These are phyloP conservation scores for Ameiurus melas DNA, from an alignment of 2,113 vertebrate genomes.

Conservation along the genomic window DNA sequence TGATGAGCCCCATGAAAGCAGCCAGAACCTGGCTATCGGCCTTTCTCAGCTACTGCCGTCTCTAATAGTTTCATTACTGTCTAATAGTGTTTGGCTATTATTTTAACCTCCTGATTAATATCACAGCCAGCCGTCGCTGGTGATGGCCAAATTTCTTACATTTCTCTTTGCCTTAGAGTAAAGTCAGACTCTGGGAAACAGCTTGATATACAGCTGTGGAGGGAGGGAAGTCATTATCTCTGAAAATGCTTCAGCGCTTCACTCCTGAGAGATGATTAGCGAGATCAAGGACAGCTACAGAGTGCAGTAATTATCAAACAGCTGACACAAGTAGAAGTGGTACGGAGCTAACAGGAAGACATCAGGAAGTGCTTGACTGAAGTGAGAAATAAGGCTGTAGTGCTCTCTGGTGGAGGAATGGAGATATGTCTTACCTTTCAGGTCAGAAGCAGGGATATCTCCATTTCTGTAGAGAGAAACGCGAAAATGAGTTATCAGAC, in stretches of 20 bases:
- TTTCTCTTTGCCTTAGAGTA: background rate
- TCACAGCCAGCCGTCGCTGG: background rate
- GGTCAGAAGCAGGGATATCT: constrained; percentile 61
- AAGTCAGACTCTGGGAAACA: background rate
- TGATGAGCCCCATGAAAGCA: background rate
- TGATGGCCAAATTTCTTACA: background rate
- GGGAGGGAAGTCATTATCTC: constrained; percentile 8
- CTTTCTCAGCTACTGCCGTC: background rate
- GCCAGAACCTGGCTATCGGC: background rate
- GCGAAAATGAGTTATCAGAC: background rate
- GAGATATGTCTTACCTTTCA: constrained; percentile 64
- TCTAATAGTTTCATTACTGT: background rate
- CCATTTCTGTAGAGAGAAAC: constrained; percentile 60
- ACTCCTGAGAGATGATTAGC: constrained; percentile 11
- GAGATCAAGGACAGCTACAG: background rate
- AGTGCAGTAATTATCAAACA: background rate
- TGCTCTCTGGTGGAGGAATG: constrained; percentile 36
- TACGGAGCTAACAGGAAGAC: background rate
- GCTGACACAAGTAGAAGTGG: background rate
- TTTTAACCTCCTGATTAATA: background rate
- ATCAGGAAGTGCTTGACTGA: background rate
- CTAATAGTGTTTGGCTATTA: background rate
- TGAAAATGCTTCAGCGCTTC: background rate
- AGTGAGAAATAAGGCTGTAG: background rate
- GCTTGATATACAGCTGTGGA: background rate